Evolutionary conservation across 1,140 invertebrate species (phyloP).

Genomic region (Chelonus insularis): DNA sequence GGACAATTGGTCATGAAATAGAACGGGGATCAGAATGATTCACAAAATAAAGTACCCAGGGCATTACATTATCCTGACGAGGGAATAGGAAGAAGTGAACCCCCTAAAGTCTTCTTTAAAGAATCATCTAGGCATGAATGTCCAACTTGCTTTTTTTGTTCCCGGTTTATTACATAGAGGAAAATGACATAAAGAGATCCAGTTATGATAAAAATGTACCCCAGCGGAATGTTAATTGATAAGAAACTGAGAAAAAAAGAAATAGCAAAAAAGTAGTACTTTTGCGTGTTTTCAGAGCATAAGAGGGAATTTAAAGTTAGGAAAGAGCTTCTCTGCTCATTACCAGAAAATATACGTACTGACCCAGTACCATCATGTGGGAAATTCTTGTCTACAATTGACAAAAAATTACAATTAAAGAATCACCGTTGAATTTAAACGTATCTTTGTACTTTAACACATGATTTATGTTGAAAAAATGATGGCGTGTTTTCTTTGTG

Average conservation of each 20-base stretch:
- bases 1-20: conserved; percentile 24
- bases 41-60: conserved; percentile 39
- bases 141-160: not conserved
- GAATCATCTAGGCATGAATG: conserved; percentile 14
- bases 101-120: not conserved
- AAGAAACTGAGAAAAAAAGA: not conserved
- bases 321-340: conserved; percentile 1
- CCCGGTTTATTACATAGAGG: not conserved
- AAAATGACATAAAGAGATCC: not conserved
- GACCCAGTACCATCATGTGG: conserved; percentile 26
- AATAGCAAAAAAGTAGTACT: not conserved
- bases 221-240: not conserved
- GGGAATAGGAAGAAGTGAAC: conserved; percentile 3
- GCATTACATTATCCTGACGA: conserved; percentile 6
- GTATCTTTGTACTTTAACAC: not conserved
- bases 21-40: conserved; percentile 32
- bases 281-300: not conserved
- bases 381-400: conserved; percentile 14
- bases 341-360: conserved; percentile 16
- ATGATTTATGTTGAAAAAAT: not conserved
- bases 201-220: not conserved
- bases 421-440: conserved; percentile 18
- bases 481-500: not conserved
- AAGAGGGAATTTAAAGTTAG: not conserved
- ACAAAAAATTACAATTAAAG: conserved; percentile 16